These are phyloP conservation scores for Mesaphorura yosii DNA, from an alignment of 1,140 invertebrate genomes.

Conservation along the genomic window DNA sequence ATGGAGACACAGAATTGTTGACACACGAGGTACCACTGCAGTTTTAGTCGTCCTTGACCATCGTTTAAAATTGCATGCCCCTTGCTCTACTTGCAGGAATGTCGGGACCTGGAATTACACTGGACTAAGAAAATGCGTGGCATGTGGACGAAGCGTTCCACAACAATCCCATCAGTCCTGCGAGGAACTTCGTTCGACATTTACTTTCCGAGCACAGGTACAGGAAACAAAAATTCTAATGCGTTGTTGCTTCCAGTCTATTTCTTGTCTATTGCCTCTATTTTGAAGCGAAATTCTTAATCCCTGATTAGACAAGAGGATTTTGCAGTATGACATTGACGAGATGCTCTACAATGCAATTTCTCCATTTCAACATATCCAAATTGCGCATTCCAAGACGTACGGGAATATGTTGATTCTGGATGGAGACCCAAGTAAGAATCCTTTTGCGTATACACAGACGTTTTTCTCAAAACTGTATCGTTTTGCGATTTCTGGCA, in stretches of 20 bases:
- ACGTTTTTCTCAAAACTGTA: neutral
- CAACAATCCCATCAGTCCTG: slow-evolving; percentile 24
- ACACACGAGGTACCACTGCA: slow-evolving; percentile 52
- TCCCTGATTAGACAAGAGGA: slow-evolving; percentile 68
- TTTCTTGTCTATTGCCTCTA: neutral
- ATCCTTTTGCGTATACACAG: neutral
- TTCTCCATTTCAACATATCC: slow-evolving; percentile 75
- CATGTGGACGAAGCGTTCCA: slow-evolving; percentile 21
- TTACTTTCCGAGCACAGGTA: slow-evolving; percentile 32
- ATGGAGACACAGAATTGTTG: slow-evolving; percentile 55
- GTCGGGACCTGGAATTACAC: slow-evolving; percentile 23
- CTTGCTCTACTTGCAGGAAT: slow-evolving; percentile 17
- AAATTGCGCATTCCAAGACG: slow-evolving; percentile 77
- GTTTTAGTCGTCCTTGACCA: neutral
- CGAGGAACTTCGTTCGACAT: slow-evolving; percentile 29
- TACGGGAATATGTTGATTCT: slow-evolving; percentile 77
- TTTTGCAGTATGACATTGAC: slow-evolving; percentile 87
- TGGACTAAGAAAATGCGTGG: slow-evolving; percentile 19
- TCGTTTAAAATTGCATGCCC: neutral
- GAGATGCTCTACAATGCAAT: slow-evolving; percentile 64
- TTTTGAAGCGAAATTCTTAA: neutral
- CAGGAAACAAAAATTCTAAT: slow-evolving; percentile 3
- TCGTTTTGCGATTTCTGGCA: slow-evolving; percentile 42
- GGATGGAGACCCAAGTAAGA: slow-evolving; percentile 81
- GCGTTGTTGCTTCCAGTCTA: neutral